Evolutionary conservation across 2,888 invertebrate species (phyloP).

Genomic region (Mesoligia furuncula): DNA sequence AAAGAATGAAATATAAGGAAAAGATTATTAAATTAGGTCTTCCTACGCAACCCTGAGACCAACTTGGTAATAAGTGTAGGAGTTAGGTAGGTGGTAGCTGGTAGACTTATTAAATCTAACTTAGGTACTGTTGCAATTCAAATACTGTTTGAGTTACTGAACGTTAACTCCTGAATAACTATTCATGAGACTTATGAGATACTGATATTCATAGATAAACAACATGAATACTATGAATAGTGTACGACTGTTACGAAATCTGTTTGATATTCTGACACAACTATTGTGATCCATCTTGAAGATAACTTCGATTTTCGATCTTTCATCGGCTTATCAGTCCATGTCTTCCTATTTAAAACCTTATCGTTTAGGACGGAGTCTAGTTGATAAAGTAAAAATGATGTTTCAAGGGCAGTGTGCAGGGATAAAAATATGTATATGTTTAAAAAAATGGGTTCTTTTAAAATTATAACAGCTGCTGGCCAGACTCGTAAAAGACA

Average conservation of each 20-base stretch:
- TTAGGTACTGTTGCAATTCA: constrained; percentile 28
- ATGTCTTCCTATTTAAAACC: constrained; percentile 33
- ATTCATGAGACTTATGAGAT: constrained; percentile 39
- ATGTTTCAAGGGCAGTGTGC: neutral
- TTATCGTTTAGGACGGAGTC: constrained; percentile 11
- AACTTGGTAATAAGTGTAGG: constrained; percentile 35
- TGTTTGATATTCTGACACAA: constrained; percentile 15
- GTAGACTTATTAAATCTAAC: constrained; percentile 27
- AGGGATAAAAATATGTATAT: neutral
- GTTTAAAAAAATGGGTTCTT: neutral
- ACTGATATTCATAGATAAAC: constrained; percentile 29
- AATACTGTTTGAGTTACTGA: constrained; percentile 27
- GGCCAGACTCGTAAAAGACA: too few relatives aligned
- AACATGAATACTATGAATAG: constrained; percentile 27
- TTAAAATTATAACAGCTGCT: neutral
- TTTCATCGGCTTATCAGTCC: constrained; percentile 31
- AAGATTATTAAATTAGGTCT: constrained; percentile 35
- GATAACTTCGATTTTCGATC: constrained; percentile 27
- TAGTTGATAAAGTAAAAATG: neutral
- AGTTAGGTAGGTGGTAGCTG: constrained; percentile 21
- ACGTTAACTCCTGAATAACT: constrained; percentile 33
- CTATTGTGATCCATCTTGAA: constrained; percentile 42
- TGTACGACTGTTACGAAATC: constrained; percentile 12
- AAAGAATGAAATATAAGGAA: constrained; percentile 27
- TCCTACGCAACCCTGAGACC: constrained; percentile 25